Conservation (phyloP, 2,797 vertebrate genomes). For the Rachycentron canadum region DNA sequence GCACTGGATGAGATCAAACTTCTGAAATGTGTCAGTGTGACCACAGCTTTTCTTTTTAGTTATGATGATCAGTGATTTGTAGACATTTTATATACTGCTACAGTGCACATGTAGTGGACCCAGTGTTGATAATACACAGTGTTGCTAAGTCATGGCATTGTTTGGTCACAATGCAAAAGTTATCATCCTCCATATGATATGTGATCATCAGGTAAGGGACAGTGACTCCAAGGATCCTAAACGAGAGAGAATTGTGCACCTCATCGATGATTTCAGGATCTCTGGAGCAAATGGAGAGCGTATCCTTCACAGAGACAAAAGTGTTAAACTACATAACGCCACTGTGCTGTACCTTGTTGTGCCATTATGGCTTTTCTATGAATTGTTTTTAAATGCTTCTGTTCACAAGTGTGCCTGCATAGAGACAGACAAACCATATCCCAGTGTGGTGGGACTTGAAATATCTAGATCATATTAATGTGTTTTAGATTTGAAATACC, state of each 20-base stretch:
- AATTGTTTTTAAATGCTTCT: not conserved
- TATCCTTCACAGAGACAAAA: slow-evolving; percentile 84
- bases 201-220: slow-evolving; percentile 85
- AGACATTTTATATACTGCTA: not conserved
- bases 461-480: not conserved
- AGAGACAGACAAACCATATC: not conserved
- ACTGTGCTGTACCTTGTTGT: not conserved
- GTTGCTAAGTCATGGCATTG: not conserved
- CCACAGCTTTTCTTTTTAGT: not conserved
- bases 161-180: not conserved
- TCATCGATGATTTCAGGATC: slow-evolving; percentile 92
- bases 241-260: slow-evolving; percentile 84
- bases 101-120: not conserved
- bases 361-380: not conserved
- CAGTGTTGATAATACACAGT: not conserved
- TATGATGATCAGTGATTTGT: not conserved
- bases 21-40: slow-evolving; percentile 82
- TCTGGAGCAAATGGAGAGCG: slow-evolving; percentile 88
- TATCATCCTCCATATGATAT: not conserved
- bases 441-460: not conserved
- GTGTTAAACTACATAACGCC: too few species aligned
- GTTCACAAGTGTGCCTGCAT: not conserved
- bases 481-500: not conserved
- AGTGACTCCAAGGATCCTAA: slow-evolving; percentile 89
- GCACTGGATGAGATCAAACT: slow-evolving; percentile 84